Evolutionary conservation across 2,888 invertebrate genomes (phyloP), one percentile per base, ranked within the genome.

Genomic region (Linyphia triangularis): DNA sequence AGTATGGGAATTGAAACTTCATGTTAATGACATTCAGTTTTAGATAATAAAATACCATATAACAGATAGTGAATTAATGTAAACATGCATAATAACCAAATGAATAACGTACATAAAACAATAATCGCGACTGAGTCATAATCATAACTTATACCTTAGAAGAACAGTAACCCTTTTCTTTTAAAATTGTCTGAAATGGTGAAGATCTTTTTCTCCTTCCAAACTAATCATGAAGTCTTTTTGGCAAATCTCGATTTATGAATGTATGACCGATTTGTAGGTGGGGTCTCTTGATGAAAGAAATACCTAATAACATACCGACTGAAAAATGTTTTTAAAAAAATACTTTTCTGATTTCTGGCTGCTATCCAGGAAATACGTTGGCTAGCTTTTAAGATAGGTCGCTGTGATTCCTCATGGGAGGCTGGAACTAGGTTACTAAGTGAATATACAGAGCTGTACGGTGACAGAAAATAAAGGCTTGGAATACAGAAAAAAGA

Each of bases 351-450:
- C 19, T 28, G 37, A 75, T 70, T 77, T 59, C 67, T 85, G 85
- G 85, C 85, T 22, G 30, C 9, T 9, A 19, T 85, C 85, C 85
- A 85, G 77, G 30, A 26, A 40, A 24, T 24, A 30, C 22, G 5
- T 40, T 59, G 13, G 72, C n/a, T 4, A 82, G 51, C 37, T 30
- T 30, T 57, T 10, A 40, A 65, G 72, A 40, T 51, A 26, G 57
- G 51, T 51, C 51, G 69, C 63, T 65, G 33, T 26, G 37, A 75
- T 84, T 75, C 22, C 85, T 70, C 83, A 26, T n/a, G 85, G 70
- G 85, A 69, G 19, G 10, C 16, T 22, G 40, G 61, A 85, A 85
- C 61, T 85, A 59, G 85, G 85, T 85, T 78, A 85, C 85, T 69
- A 19, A 75, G 75, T 57, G 22, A 85, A 83, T 30, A 16, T 10